These are phyloP conservation scores for Potamilus streckersoni DNA, from an alignment of 1,140 invertebrate species.

Conservation along the genomic window DNA sequence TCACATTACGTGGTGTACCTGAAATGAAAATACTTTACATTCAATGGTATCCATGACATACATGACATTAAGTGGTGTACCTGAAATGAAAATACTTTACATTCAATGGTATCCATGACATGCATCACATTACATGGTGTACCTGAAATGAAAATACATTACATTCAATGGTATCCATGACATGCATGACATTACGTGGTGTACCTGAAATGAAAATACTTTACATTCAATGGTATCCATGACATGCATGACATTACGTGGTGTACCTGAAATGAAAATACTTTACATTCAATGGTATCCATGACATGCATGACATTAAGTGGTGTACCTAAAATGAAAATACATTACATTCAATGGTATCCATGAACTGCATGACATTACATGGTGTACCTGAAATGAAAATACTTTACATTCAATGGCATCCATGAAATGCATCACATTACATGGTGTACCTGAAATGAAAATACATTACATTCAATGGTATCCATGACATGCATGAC, in stretches of 20 bases:
- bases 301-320: conserved; percentile 83
- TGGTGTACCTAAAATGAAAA: conserved; percentile 77
- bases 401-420: conserved; percentile 73
- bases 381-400: conserved; percentile 81
- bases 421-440: conserved; percentile 91
- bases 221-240: conserved; percentile 81
- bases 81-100: too few relatives aligned
- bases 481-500: conserved; percentile 86
- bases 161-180: too few relatives aligned
- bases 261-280: conserved; percentile 75
- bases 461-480: conserved; percentile 71
- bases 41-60: too few relatives aligned
- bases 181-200: conserved; percentile 86
- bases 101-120: too few relatives aligned
- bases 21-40: too few relatives aligned
- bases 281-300: conserved; percentile 80
- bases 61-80: too few relatives aligned
- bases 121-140: too few relatives aligned
- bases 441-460: conserved; percentile 81
- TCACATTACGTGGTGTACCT: too few relatives aligned
- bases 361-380: conserved; percentile 81
- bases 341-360: conserved; percentile 78
- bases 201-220: conserved; percentile 74
- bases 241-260: conserved; percentile 84
- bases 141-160: too few relatives aligned